phyloP scores from a whole-genome alignment of 1,140 invertebrate species.

The Eurosta solidaginis region DNA sequence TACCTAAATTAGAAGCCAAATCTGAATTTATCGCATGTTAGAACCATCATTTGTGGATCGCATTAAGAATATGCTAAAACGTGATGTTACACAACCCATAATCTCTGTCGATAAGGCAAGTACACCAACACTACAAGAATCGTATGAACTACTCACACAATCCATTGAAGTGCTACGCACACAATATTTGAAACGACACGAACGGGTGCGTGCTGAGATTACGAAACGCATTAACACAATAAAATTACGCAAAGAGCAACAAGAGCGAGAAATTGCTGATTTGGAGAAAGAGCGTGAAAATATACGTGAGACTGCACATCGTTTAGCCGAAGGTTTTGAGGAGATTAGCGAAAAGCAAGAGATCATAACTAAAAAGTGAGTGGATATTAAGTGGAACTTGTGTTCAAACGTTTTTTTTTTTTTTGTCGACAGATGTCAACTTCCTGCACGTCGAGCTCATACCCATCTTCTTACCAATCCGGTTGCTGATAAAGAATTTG shows the following conservation, averaged over 20 bases:
- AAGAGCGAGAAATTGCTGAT: constrained; percentile 67
- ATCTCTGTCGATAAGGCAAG: constrained; percentile 68
- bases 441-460: constrained; percentile 47
- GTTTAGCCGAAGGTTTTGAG: constrained; percentile 73
- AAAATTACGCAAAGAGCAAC: constrained; percentile 68
- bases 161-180: constrained; percentile 73
- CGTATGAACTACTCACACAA: constrained; percentile 73
- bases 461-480: constrained; percentile 44
- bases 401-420: neutral
- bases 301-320: constrained; percentile 68
- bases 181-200: constrained; percentile 75
- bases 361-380: constrained; percentile 59
- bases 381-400: neutral
- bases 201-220: constrained; percentile 72
- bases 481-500: constrained; percentile 49
- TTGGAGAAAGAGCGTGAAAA: constrained; percentile 65
- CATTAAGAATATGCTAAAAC: constrained; percentile 73
- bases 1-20: neutral
- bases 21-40: constrained; percentile 26
- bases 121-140: constrained; percentile 69
- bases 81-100: constrained; percentile 76
- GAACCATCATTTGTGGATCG: constrained; percentile 72
- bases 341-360: constrained; percentile 73
- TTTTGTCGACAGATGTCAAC: constrained; percentile 36
- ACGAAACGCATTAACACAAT: constrained; percentile 68